Evolutionary conservation across 2,888 invertebrate genomes (phyloP), one percentile per base, ranked within the genome.

Genomic region (Andrena marginata): DNA sequence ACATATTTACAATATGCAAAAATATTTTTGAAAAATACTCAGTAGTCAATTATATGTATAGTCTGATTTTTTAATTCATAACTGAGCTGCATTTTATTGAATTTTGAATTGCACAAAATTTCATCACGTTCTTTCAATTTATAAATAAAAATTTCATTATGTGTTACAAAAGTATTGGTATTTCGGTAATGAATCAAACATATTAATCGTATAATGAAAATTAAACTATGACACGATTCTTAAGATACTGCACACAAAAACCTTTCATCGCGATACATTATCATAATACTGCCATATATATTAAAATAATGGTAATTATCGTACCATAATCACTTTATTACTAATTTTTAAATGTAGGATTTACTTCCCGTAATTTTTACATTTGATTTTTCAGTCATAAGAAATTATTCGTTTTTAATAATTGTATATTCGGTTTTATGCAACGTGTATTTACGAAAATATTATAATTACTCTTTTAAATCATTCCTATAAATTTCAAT

Each of bases 201-300:
- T 72, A 59, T 81, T 81, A 73, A 73, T 68, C 49, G 23, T 71
- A n/a, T 63, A 60, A 20, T 29, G 42, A 68, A 13, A 71, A 81
- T 3, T 63, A 35, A 29, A 33, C 49, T 56, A 56, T 56, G n/a
- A 10, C 35, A 33, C 48, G 56, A 56, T 73, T 62, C 51, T 68
- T 68, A 74, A 65, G 31, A 59, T 23, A 78, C 29, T 68, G 62
- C 20, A 13, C 35, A 26, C 13, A 56, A 35, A 31, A 56, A 72
- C 60, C 31, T 68, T 63, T 63, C 42, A 63, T 67, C 62, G 49
- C 63, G 70, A 26, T 59, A 65, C 68, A 68, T 82, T 82, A 71
- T 81, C 29, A 33, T 82, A 82, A 63, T 82, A 82, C 82, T 82
- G 71, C 59, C 82, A 56, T 63, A 56, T 51, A 60, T 76, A 76